These are phyloP conservation scores for Lordiphosa clarofinis DNA, from an alignment of 1,140 invertebrate species.

Conservation along the genomic window DNA sequence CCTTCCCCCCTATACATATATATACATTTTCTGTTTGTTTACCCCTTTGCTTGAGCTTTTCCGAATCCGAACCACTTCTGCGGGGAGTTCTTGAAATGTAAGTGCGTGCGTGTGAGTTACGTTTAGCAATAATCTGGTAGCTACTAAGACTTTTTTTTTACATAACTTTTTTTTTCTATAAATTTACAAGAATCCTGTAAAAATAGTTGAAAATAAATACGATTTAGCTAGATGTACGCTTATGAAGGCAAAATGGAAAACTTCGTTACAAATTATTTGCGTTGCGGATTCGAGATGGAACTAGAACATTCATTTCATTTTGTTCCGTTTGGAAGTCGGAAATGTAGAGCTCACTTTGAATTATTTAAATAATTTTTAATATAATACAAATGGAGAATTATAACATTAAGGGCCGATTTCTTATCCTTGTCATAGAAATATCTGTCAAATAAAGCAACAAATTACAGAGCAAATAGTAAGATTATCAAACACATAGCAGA, in stretches of 20 bases:
- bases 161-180: slow-evolving; percentile 52
- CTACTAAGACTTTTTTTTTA: slow-evolving; percentile 56
- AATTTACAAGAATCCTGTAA: slow-evolving; percentile 64
- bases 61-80: slow-evolving; percentile 11
- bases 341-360: no score
- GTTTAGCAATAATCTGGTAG: slow-evolving; percentile 60
- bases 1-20: neutral
- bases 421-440: no score
- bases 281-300: no score
- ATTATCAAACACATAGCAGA: no score
- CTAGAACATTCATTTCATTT: no score
- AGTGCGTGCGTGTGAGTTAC: slow-evolving; percentile 35
- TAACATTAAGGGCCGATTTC: no score
- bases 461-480: no score
- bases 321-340: no score
- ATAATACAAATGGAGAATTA: no score
- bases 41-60: slow-evolving; percentile 16
- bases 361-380: no score
- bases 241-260: slow-evolving; percentile 52
- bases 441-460: no score
- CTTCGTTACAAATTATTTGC: slow-evolving; percentile 16
- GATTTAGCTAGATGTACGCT: slow-evolving; percentile 71
- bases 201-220: slow-evolving; percentile 73
- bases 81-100: slow-evolving; percentile 36
- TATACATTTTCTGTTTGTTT: neutral